Conservation (phyloP, 2,113 vertebrate species). For the Sminthopsis crassicaudata region DNA sequence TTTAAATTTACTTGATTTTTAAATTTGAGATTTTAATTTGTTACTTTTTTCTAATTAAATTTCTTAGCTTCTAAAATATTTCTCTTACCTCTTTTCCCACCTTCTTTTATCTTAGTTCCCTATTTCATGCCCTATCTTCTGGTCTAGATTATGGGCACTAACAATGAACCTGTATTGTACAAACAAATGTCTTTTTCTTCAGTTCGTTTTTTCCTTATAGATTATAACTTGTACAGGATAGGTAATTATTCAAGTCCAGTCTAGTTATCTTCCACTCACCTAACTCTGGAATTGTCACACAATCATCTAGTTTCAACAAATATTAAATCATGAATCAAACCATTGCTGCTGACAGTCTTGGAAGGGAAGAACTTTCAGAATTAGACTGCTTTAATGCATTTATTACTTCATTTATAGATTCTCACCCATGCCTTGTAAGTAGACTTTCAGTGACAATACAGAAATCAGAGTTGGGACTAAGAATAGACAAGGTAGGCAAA, state of each 20-base stretch:
- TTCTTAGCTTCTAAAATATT: not conserved
- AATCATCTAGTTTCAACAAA: not conserved
- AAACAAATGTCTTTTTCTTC: not conserved
- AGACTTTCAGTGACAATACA: not conserved
- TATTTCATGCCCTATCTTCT: not conserved
- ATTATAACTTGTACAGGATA: not conserved
- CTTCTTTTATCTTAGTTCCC: not conserved
- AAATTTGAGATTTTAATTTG: not conserved
- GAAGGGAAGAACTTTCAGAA: not conserved
- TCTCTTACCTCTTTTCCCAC: not conserved
- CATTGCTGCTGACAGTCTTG: not conserved
- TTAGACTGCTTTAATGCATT: not conserved
- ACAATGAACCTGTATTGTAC: not conserved
- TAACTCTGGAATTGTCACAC: not conserved
- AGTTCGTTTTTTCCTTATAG: not conserved
- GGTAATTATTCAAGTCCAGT: not conserved
- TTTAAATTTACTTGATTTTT: not conserved
- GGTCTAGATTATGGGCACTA: not conserved
- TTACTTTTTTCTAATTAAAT: not conserved
- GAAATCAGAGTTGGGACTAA: not conserved
- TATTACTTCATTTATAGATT: not conserved
- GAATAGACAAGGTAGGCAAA: not conserved
- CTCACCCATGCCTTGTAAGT: not conserved
- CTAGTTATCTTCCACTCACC: not conserved
- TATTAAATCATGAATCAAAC: not conserved